These are phyloP conservation scores for Potamilus streckersoni DNA, from an alignment of 1,140 invertebrate species.

Conservation along the genomic window DNA sequence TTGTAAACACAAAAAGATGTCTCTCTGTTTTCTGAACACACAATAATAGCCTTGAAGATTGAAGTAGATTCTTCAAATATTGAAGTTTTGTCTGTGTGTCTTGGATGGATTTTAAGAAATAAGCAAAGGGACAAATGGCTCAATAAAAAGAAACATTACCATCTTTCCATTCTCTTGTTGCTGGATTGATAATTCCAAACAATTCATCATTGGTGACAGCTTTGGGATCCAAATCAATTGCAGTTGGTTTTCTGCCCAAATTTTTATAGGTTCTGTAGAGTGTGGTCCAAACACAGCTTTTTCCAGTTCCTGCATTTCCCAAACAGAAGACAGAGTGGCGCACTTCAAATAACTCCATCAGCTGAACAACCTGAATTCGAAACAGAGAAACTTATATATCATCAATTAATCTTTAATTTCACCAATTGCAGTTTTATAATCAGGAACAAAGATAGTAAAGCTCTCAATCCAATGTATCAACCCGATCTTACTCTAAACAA, in stretches of 20 bases:
- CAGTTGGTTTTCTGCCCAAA: constrained; percentile 86
- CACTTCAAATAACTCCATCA: constrained; percentile 91
- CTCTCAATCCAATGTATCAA: too few relatives aligned
- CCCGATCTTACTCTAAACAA: too few relatives aligned
- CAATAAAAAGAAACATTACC: constrained; percentile 70
- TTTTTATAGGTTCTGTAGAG: constrained; percentile 90
- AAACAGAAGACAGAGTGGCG: constrained; percentile 95
- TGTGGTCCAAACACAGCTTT: constrained; percentile 94
- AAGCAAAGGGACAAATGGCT: too few relatives aligned
- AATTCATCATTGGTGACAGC: constrained; percentile 96
- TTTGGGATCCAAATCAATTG: constrained; percentile 94
- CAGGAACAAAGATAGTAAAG: too few relatives aligned
- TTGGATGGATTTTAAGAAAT: too few relatives aligned
- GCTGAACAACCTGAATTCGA: constrained; percentile 80
- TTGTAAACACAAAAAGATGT: too few relatives aligned
- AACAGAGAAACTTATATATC: constrained; percentile 78
- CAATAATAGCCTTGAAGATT: too few relatives aligned
- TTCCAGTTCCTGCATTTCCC: constrained; percentile 91
- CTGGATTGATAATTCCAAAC: constrained; percentile 94
- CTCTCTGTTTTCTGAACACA: too few relatives aligned
- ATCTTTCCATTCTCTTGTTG: constrained; percentile 96
- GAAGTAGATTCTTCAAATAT: too few relatives aligned
- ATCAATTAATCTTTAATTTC: constrained; percentile 49
- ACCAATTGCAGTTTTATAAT: too few relatives aligned
- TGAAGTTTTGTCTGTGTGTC: too few relatives aligned